Percentiles rank a stretch among this genome's conserved stretches.
Evolutionary conservation across 2,888 invertebrate genomes (phyloP).

Genomic region (Seira ritae): DNA sequence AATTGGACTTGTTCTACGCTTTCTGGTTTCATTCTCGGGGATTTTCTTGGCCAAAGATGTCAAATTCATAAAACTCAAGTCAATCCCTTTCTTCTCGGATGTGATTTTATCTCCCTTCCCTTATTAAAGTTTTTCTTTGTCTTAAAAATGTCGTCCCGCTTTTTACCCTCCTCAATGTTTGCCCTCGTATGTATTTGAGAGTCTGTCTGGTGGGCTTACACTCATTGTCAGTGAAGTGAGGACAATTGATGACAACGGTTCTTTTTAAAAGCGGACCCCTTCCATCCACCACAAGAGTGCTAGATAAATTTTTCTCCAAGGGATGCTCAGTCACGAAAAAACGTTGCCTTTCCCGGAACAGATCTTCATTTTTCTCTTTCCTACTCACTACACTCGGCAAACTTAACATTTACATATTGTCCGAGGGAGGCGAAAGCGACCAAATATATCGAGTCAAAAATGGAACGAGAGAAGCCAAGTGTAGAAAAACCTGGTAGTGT

Average conservation of each 20-base stretch:
- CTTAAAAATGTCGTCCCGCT: no score
- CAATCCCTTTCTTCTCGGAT: no score
- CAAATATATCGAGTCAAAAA: background rate
- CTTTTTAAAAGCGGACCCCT: background rate
- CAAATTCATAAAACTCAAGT: no score
- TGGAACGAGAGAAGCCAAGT: background rate
- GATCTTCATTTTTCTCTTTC: background rate
- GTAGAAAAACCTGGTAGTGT: background rate
- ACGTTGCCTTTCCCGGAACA: background rate
- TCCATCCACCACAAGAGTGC: no score
- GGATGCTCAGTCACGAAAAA: background rate
- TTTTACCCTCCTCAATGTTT: no score
- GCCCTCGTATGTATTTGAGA: no score
- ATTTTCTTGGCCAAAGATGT: no score
- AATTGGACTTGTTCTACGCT: no score
- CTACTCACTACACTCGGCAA: background rate
- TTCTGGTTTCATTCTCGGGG: no score
- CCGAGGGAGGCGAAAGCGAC: background rate
- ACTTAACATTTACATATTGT: background rate
- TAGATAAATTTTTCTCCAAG: background rate
- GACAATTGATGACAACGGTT: slow-evolving; percentile 7
- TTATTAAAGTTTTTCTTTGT: no score
- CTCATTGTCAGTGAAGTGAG: background rate
- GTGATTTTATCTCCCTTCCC: no score
- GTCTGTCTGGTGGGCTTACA: no score